Evolutionary conservation across 1,140 invertebrate genomes (phyloP).

Genomic region (Chrysopa pallens): DNA sequence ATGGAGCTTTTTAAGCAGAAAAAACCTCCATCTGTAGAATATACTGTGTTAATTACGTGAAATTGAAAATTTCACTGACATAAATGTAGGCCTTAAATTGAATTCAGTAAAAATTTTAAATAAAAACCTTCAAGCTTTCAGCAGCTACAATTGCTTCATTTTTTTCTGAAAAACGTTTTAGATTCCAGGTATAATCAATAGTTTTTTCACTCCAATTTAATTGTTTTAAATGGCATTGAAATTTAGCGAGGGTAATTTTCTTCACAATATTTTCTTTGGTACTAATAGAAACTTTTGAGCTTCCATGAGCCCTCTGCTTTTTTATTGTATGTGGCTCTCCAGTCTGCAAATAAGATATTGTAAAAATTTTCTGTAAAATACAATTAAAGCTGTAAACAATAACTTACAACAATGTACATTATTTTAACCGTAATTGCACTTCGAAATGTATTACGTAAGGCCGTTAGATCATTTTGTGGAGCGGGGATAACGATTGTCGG

Average conservation of each 20-base stretch:
- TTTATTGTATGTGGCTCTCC: background rate
- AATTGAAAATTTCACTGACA: too few species aligned
- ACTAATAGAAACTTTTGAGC: background rate
- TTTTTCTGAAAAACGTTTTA: too few species aligned
- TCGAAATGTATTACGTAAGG: slow-evolving; percentile 29
- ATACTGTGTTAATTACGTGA: too few species aligned
- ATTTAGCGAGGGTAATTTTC: slow-evolving; percentile 13
- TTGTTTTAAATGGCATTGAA: slow-evolving; percentile 12
- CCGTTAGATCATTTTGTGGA: slow-evolving; percentile 25
- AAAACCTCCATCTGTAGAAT: too few species aligned
- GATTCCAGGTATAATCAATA: slow-evolving; percentile 15
- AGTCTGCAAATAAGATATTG: slow-evolving; percentile 1
- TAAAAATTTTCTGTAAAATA: too few species aligned
- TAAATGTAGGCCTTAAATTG: too few species aligned
- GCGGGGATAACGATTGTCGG: slow-evolving; percentile 21
- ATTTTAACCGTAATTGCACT: slow-evolving; percentile 16
- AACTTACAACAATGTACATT: too few species aligned
- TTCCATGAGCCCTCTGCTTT: background rate
- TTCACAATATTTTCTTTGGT: slow-evolving; percentile 10
- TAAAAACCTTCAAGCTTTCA: too few species aligned
- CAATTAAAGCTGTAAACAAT: too few species aligned
- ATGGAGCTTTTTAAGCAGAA: too few species aligned
- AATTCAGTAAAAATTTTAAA: too few species aligned
- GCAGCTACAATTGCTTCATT: too few species aligned
- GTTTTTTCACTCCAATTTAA: slow-evolving; percentile 16